phyloP scores from a whole-genome alignment of 2,113 vertebrate species.

The Onychorhynchus coronatus region DNA sequence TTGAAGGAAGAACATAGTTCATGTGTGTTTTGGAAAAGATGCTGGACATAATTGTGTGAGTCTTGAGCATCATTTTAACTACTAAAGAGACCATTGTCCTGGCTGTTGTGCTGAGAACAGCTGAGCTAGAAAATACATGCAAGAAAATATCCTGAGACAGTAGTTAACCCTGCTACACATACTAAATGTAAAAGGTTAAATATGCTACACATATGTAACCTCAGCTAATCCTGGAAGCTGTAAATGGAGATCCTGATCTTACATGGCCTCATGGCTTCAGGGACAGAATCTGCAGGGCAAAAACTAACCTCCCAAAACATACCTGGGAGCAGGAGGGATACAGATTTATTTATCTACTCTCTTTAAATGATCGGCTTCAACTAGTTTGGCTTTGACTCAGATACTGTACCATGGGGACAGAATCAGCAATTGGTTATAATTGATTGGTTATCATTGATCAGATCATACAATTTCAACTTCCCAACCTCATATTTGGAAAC shows the following conservation, averaged over 20 bases:
- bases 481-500: not conserved
- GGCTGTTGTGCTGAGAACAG: not conserved
- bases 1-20: not conserved
- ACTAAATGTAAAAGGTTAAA: no score
- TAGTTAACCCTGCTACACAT: not conserved
- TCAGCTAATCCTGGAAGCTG: not conserved
- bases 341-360: not conserved
- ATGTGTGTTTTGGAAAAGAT: not conserved
- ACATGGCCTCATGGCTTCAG: not conserved
- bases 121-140: not conserved
- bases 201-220: not conserved
- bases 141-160: not conserved
- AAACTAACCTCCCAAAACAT: not conserved
- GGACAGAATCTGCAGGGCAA: not conserved
- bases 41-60: not conserved
- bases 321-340: not conserved
- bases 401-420: not conserved
- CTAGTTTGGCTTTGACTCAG: not conserved
- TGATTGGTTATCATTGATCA: not conserved
- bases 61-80: rapidly evolving
- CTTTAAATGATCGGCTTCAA: not conserved
- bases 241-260: not conserved
- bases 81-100: not conserved
- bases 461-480: not conserved
- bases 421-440: not conserved